Evolutionary conservation across 1,140 invertebrate species (phyloP), one percentile per base, ranked within the genome.

Genomic region (Drosophila mayri): DNA sequence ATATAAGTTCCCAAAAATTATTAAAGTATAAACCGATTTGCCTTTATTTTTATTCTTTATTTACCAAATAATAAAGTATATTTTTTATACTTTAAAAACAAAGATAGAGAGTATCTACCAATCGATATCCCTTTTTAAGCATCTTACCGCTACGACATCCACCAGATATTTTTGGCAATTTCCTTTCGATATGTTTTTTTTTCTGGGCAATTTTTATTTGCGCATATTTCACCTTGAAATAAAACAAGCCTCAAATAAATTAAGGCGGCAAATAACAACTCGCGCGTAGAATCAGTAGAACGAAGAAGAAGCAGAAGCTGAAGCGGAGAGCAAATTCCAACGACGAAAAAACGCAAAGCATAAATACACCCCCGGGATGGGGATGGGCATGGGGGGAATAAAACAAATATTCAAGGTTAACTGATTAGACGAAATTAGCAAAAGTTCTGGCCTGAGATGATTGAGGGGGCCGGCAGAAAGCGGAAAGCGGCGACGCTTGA

Each of bases 351-450:
- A 67, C 49, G 49, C 54, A 66, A 71, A 86, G 59, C 81, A 85
- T 71, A 81, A 87, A 80, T 78, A 81, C 52, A 67, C 52, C 66
- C 67, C 43, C 35, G 68, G 68, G 66, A 47, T 35, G 41, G 28
- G 50, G 18, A 22, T 38, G 32, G 14, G 50, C 1, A 47, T 5
- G 2, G 14, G 50, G 76, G 71, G 63, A 84, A 71, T 68, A 76
- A 68, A 79, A 76, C 49, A 90, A 80, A 76, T 79, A 81, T 88
- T 90, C 85, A 90, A 90, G 85, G 85, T 90, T 81, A 90, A 84
- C 85, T 90, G 85, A 90, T 90, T 90, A 90, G 86, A 90, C 71
- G 78, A 90, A 90, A 90, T 90, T 90, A 90, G 85, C 85, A 80
- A 88, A 54, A 81, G 86, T 90, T 90, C 81, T 90, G 84, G 61